These are phyloP conservation scores for mouse (Mus musculus) DNA, from an alignment of 2,113 vertebrate species.

Conservation along the genomic window DNA sequence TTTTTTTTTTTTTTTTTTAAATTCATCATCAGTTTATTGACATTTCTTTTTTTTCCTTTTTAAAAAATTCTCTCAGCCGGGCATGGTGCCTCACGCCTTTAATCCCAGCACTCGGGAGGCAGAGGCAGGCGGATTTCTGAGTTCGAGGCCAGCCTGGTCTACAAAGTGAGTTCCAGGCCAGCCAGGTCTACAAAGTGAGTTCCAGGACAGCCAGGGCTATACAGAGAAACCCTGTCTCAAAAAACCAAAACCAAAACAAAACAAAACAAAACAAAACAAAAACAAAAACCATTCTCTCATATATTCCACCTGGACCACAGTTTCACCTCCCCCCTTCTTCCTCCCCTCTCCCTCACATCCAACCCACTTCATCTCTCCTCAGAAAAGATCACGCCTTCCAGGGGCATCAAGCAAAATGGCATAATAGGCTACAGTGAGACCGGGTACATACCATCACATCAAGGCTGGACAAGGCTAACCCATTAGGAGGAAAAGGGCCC, in stretches of 20 bases:
- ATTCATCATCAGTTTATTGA: not conserved
- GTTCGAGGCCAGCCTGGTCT: too few species aligned
- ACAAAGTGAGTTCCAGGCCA: too few species aligned
- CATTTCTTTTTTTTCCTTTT: not conserved
- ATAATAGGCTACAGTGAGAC: not conserved
- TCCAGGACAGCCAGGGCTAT: too few species aligned
- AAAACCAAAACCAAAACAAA: too few species aligned
- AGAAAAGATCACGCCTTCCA: not conserved
- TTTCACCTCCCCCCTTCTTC: not conserved
- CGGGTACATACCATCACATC: not conserved
- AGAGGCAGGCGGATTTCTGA: too few species aligned
- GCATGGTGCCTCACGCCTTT: too few species aligned
- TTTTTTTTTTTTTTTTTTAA: not conserved
- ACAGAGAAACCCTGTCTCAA: too few species aligned
- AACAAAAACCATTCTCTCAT: not conserved
- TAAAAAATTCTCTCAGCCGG: not conserved
- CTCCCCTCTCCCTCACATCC: not conserved
- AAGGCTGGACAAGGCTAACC: not conserved
- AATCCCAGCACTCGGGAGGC: too few species aligned
- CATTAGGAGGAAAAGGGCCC: not conserved
- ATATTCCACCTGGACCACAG: not conserved
- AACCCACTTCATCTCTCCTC: not conserved
- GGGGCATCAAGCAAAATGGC: too few species aligned
- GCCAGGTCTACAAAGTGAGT: too few species aligned
- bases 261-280: too few species aligned